Percentiles rank a stretch among this genome's conserved stretches.
phyloP scores from a whole-genome alignment of 2,888 invertebrate genomes.

The Nemapogon koenigi region DNA sequence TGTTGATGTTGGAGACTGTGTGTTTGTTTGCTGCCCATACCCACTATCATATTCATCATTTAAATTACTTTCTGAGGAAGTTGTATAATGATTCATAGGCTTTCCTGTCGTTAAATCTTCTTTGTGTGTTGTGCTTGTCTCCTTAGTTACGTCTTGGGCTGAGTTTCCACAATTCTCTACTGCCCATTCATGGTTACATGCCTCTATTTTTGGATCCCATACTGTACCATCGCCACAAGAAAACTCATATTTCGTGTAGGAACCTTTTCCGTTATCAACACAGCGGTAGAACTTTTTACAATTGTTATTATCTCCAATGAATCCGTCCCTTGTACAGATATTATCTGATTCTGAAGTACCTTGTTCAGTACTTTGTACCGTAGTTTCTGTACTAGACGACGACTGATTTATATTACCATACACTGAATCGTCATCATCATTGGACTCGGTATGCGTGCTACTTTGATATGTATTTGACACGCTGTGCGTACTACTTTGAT shows the following conservation, averaged over 20 bases:
- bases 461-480: neutral
- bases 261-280: conserved; percentile 66
- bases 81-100: conserved; percentile 15
- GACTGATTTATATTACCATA: conserved; percentile 16
- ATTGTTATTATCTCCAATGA: conserved; percentile 70
- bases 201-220: conserved; percentile 72
- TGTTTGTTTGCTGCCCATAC: conserved; percentile 2
- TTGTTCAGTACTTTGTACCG: neutral
- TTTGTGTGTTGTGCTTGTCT: conserved; percentile 15
- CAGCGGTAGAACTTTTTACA: conserved; percentile 82
- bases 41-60: conserved; percentile 11
- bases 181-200: conserved; percentile 72
- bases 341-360: conserved; percentile 10
- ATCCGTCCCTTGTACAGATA: conserved; percentile 67
- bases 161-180: conserved; percentile 37
- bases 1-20: neutral
- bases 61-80: conserved; percentile 15
- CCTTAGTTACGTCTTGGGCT: conserved; percentile 13
- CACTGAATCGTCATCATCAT: conserved; percentile 23
- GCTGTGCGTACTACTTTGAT: neutral
- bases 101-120: conserved; percentile 2
- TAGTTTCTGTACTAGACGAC: conserved; percentile 13
- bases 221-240: conserved; percentile 77
- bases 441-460: conserved; percentile 8
- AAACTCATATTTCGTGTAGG: conserved; percentile 72